These are phyloP conservation scores for Siniperca obscura DNA, from an alignment of 2,797 vertebrate species.

Conservation along the genomic window DNA sequence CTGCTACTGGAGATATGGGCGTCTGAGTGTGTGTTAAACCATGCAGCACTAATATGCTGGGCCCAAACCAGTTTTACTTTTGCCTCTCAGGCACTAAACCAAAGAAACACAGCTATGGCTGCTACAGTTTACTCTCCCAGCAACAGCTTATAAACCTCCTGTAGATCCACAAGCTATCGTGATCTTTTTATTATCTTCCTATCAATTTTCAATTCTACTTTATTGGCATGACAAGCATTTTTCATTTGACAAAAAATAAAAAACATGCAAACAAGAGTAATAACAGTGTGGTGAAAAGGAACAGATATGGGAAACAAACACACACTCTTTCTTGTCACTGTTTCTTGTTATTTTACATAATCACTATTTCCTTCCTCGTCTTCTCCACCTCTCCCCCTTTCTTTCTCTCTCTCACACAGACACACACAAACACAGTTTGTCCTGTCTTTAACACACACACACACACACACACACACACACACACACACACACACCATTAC, in stretches of 20 bases:
- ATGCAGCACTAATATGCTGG: constrained; percentile 44
- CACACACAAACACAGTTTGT: constrained; percentile 24
- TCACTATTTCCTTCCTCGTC: constrained; percentile 56
- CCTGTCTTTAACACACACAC: constrained; percentile 42
- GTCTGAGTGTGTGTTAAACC: constrained; percentile 47
- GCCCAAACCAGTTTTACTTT: constrained; percentile 59
- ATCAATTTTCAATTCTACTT: neutral
- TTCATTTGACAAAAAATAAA: neutral
- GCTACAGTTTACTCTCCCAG: constrained; percentile 62
- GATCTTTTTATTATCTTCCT: neutral
- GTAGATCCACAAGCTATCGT: neutral
- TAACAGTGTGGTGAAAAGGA: constrained; percentile 14
- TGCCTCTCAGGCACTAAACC: constrained; percentile 33
- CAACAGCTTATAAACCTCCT: constrained; percentile 35
- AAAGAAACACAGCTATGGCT: constrained; percentile 45
- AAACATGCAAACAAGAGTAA: constrained; percentile 1
- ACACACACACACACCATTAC: constrained; percentile 35
- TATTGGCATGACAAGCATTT: neutral
- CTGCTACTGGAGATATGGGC: constrained; percentile 33
- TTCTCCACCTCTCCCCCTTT: constrained; percentile 22
- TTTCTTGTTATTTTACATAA: constrained; percentile 31
- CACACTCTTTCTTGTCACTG: constrained; percentile 28
- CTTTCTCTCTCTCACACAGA: neutral
- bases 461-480: constrained; percentile 7
- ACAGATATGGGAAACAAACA: constrained; percentile 26